Percentiles rank a stretch among this genome's conserved stretches.
These are phyloP conservation scores for Caenorhabditis remanei DNA, from an alignment of 1,140 invertebrate species.

Conservation along the genomic window DNA sequence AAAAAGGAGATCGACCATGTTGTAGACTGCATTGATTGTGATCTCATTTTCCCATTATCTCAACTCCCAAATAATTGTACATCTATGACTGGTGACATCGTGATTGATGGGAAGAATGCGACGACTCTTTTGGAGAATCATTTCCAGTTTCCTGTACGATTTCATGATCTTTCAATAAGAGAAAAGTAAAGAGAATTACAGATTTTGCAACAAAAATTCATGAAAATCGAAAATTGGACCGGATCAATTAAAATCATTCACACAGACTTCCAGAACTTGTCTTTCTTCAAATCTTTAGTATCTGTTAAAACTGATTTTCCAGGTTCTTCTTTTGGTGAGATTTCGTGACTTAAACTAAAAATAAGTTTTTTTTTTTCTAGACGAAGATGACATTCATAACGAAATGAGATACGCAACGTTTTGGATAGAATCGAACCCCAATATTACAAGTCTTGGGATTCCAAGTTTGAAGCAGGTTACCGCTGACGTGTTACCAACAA, in stretches of 20 bases:
- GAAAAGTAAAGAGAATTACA: not conserved
- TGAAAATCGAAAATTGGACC: not conserved
- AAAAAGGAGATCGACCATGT: not conserved
- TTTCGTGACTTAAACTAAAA: not conserved
- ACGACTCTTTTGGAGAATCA: not conserved
- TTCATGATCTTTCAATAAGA: not conserved
- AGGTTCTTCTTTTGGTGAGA: not conserved
- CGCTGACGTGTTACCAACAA: not conserved
- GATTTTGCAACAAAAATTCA: not conserved
- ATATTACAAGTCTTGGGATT: not conserved
- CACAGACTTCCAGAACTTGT: not conserved
- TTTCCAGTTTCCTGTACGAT: not conserved
- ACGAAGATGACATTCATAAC: not conserved
- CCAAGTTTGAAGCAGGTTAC: not conserved
- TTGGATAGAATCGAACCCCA: not conserved
- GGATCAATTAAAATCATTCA: not conserved
- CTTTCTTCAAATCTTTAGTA: not conserved
- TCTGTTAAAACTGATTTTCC: not conserved
- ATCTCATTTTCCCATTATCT: not conserved
- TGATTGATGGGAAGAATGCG: not conserved
- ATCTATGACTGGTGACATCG: not conserved
- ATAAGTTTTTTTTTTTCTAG: not conserved
- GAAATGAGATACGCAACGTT: not conserved
- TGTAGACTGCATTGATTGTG: not conserved
- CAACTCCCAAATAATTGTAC: not conserved